Base-by-base conservation (phyloP, 2,888 invertebrate genomes). In the Drosophila anomalata region DNA sequence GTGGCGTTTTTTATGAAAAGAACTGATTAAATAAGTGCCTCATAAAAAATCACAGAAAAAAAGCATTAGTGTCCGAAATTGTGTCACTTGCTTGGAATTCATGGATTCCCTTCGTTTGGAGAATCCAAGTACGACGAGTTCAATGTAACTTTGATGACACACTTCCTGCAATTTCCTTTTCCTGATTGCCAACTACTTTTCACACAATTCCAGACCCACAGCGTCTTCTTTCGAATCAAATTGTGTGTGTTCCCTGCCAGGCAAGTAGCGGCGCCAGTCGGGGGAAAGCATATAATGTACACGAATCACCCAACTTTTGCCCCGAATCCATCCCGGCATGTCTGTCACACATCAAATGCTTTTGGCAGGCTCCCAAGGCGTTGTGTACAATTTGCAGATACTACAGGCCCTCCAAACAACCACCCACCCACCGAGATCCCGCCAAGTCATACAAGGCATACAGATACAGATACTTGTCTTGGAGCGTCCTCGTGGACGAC, bases 321-420 rank as follows among this genome's bases (percentile, higher is more conserved):
- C 26, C 39, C 3, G 12, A 17, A 14, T 22, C 42, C 48, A 14
- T 17, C 58, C 58, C 22, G 5, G 52, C n/a, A 36, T 51, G 36
- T 58, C 63, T 66, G 66, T 76, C 78, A 66, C 58, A 61, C 68
- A 71, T 67, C 48, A 55, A 65, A 70, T 62, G 61, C 47, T 55
- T 53, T 77, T 77, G 70, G 76, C 74, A 79, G 53, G 51, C 59
- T 52, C 14, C 66, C 70, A 78, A 67, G 60, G 57, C 57, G 44
- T 59, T 57, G 39, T 69, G 56, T 52, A 24, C 36, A 36, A 29
- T 36, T 36, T 24, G 24, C 36, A 51, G 31, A 22, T 36, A 14
- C 29, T 29, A 39, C 33, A 24, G 22, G 22, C 5, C 22, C 22
- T 5, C 22, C 22, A 24, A 24, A 5, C 22, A 24, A 24, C 22